A percentile compares a stretch with the other conserved stretches of the same genome.
Evolutionary conservation across 2,888 invertebrate species (phyloP).

Genomic region (Drosophila subquinaria): DNA sequence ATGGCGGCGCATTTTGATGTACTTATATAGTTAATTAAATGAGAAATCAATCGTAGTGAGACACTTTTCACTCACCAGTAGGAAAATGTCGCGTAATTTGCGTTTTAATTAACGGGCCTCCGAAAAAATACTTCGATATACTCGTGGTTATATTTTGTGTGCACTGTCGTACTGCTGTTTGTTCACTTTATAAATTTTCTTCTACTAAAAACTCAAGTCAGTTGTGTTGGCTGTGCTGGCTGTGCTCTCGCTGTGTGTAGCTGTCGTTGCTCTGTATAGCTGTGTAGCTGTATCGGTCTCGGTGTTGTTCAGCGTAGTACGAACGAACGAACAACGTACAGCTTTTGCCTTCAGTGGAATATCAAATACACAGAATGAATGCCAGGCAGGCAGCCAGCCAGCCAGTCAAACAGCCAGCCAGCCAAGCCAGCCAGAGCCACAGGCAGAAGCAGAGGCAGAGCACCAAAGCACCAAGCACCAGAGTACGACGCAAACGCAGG

Average conservation of each 20-base stretch:
- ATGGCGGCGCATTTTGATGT: conserved; percentile 61
- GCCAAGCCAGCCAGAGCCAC: conserved; percentile 39
- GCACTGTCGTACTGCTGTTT: conserved; percentile 48
- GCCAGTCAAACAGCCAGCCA: conserved; percentile 52
- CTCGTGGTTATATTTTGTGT: conserved; percentile 59
- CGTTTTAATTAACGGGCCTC: conserved; percentile 71
- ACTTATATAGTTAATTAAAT: conserved; percentile 65
- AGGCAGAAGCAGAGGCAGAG: conserved; percentile 40
- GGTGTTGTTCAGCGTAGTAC: conserved; percentile 61
- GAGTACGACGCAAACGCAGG: conserved; percentile 80
- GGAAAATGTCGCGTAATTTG: conserved; percentile 75
- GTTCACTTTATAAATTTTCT: conserved; percentile 82
- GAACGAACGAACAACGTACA: conserved; percentile 31
- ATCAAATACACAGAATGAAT: conserved; percentile 82
- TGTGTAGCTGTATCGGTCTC: conserved; percentile 51
- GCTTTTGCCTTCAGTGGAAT: conserved; percentile 81
- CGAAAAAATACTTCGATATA: conserved; percentile 8
- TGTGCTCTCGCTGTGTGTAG: conserved; percentile 29
- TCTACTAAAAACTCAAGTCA: conserved; percentile 76
- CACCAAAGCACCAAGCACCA: conserved; percentile 51
- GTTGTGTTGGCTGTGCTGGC: conserved; percentile 29
- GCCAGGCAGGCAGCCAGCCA: conserved; percentile 69
- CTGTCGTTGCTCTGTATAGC: conserved; percentile 14
- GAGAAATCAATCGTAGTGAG: conserved; percentile 75
- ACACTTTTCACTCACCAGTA: conserved; percentile 82